phyloP scores from a whole-genome alignment of 2,797 vertebrate genomes.

The Acanthurus lineatus region DNA sequence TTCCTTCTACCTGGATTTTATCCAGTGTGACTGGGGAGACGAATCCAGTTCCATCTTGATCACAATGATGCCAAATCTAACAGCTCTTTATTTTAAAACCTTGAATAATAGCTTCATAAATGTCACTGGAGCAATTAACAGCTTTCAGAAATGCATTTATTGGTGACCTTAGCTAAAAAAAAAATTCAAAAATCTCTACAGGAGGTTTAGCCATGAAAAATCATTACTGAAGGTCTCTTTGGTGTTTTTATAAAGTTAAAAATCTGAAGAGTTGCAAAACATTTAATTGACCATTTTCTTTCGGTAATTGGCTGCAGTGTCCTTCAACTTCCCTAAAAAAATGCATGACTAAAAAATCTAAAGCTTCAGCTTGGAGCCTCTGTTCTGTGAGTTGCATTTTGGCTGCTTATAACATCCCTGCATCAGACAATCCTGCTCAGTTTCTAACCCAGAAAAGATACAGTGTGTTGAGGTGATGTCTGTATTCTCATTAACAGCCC shows the following conservation, averaged over 20 bases:
- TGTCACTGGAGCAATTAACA: slow-evolving; percentile 54
- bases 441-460: slow-evolving; percentile 17
- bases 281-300: slow-evolving; percentile 39
- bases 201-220: slow-evolving; percentile 13
- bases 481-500: slow-evolving; percentile 58
- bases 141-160: neutral
- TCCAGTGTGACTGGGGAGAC: slow-evolving; percentile 1
- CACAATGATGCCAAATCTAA: slow-evolving; percentile 46
- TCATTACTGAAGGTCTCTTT: slow-evolving; percentile 22
- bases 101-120: slow-evolving; percentile 48
- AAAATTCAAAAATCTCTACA: no score
- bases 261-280: slow-evolving; percentile 40
- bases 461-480: slow-evolving; percentile 9
- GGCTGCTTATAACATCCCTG: slow-evolving; percentile 10
- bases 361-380: slow-evolving; percentile 1
- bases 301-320: slow-evolving; percentile 35
- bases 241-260: slow-evolving; percentile 12
- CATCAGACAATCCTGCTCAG: slow-evolving; percentile 12
- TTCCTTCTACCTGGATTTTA: slow-evolving; percentile 10
- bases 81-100: slow-evolving; percentile 26
- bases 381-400: slow-evolving; percentile 15
- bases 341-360: slow-evolving; percentile 24
- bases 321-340: slow-evolving; percentile 38
- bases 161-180: slow-evolving; percentile 2
- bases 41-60: slow-evolving; percentile 25